These are phyloP conservation scores for Steinernema feltiae DNA, from an alignment of 1,140 invertebrate species.

Conservation along the genomic window DNA sequence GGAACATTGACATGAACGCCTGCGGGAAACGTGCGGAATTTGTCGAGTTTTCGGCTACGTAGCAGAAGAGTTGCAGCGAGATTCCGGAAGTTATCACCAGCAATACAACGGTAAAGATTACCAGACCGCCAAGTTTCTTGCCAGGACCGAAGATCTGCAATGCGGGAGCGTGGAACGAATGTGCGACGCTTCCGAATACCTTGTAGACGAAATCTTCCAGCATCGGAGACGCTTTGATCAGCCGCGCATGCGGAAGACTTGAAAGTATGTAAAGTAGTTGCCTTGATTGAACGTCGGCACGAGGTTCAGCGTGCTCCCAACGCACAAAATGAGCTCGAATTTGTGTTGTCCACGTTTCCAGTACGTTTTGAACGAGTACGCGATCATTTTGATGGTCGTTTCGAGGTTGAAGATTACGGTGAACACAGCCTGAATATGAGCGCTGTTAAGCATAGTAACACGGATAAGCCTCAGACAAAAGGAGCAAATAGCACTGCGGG, in stretches of 20 bases:
- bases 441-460: no score
- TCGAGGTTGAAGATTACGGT: slow-evolving; percentile 90
- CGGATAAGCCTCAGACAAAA: no score
- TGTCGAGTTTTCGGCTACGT: slow-evolving; percentile 80
- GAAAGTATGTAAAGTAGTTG: slow-evolving; percentile 84
- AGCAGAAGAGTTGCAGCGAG: slow-evolving; percentile 97
- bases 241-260: slow-evolving; percentile 79
- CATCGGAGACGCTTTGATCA: slow-evolving; percentile 97
- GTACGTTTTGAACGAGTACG: slow-evolving; percentile 85
- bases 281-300: slow-evolving; percentile 85
- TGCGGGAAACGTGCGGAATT: slow-evolving; percentile 95
- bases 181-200: slow-evolving; percentile 58
- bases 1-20: slow-evolving; percentile 99
- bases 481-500: no score
- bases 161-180: slow-evolving; percentile 3
- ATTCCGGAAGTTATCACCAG: slow-evolving; percentile 96
- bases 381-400: slow-evolving; percentile 94
- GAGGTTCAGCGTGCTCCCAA: slow-evolving; percentile 88
- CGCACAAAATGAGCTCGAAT: slow-evolving; percentile 85
- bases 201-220: slow-evolving; percentile 99
- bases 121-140: slow-evolving; percentile 93
- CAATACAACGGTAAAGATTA: slow-evolving; percentile 98
- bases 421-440: slow-evolving; percentile 80
- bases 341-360: slow-evolving; percentile 94
- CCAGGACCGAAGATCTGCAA: slow-evolving; percentile 88